phyloP scores from a whole-genome alignment of 2,888 invertebrate genomes.

The Spialia ferax region DNA sequence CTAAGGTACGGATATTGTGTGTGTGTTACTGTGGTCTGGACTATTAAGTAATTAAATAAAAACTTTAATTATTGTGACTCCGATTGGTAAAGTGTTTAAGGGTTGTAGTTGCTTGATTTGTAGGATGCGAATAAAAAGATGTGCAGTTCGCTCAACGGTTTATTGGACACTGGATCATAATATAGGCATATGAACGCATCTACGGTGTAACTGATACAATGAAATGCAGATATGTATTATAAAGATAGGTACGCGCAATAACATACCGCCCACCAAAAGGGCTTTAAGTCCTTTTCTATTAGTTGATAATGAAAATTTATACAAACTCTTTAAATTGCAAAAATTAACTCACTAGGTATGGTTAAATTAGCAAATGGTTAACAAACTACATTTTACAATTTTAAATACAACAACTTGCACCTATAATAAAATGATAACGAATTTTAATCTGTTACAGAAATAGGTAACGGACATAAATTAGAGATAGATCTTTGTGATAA shows the following conservation, averaged over 20 bases:
- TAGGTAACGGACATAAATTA: constrained; percentile 18
- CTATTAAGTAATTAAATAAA: too few relatives aligned
- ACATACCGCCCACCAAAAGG: constrained; percentile 30
- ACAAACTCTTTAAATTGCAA: background rate
- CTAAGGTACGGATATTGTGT: too few relatives aligned
- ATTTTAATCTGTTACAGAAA: constrained; percentile 28
- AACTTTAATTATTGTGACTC: too few relatives aligned
- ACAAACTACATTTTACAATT: background rate
- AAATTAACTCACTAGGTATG: background rate
- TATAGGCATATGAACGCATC: too few relatives aligned
- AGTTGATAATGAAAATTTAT: background rate
- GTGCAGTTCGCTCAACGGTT: background rate
- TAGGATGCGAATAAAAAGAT: background rate
- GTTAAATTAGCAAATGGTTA: background rate
- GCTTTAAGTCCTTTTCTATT: constrained; percentile 10
- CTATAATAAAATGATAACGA: background rate
- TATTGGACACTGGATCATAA: constrained; percentile 1
- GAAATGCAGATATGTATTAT: background rate
- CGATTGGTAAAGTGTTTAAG: too few relatives aligned
- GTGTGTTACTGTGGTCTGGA: too few relatives aligned
- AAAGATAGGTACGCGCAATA: background rate
- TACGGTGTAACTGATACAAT: background rate
- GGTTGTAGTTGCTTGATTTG: background rate
- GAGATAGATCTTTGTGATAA: constrained; percentile 18
- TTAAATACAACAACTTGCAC: background rate